Base-by-base conservation (phyloP, 2,113 vertebrate species). In the Amblyornis subalaris region DNA sequence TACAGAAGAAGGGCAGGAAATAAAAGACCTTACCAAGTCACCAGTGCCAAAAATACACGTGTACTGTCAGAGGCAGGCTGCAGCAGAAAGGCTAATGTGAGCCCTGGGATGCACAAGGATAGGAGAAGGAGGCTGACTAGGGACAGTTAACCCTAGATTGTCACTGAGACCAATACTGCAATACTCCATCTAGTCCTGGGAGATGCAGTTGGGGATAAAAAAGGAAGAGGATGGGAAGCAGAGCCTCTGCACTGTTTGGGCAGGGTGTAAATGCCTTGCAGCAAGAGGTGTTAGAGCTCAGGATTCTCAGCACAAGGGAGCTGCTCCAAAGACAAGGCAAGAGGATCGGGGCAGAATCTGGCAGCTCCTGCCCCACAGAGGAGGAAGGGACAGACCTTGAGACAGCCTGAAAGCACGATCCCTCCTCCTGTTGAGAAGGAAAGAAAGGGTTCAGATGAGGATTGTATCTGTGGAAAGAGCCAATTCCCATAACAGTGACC, bases 401-500 rank as follows among this genome's bases (percentile, higher is more conserved):
- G 54, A 61, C 20, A 61, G 23, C 38, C 33, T 9, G 28, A 73
- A 40, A 82, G 25, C 61, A 61, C 71, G 21, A 62, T 29, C 35
- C 25, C 10, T 72, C 31, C 54, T 50, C 9, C 36, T 47, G 8
- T 3, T 25, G 64, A n/a, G 35, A 55, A 48, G 20, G 26, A 50
- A 71, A 64, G 26, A 50, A 71, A 64, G 35, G 29, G 42, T 1
- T 6, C 47, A 57, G 33, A 50, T 0, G 3, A 47, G 38, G 33
- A 71, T 4, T 51, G 0, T 2, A n/a, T 12, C 50, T 35, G 19
- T 55, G 65, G 9, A n/a, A 81, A 61, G 55, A 78, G 47, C 13
- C 61, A 57, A 5, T 6, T 85, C 25, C 45, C 1, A 0, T 20
- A 60, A 60, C 5, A 82, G n/a, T 1, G 4, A 55, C 40, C 66